phyloP scores from a whole-genome alignment of 1,140 invertebrate genomes.

The Monochamus saltuarius region DNA sequence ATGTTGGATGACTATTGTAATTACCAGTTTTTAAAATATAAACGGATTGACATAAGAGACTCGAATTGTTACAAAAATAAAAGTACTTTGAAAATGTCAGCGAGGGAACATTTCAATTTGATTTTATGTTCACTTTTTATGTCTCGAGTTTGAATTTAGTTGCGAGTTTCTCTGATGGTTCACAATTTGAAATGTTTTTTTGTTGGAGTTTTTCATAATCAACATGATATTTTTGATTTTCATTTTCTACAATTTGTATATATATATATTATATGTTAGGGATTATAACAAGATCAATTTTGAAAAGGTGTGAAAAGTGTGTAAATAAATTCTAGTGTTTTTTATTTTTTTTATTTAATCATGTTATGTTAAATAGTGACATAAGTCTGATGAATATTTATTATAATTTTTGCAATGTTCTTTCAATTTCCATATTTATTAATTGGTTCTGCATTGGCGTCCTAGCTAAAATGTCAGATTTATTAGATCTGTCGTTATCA shows the following conservation, averaged over 20 bases:
- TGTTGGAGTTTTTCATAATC: not conserved
- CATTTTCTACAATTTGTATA: slow-evolving; percentile 42
- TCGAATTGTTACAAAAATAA: not conserved
- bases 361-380: slow-evolving; percentile 37
- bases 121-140: slow-evolving; percentile 8
- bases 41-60: not conserved
- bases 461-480: slow-evolving; percentile 9
- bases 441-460: slow-evolving; percentile 40
- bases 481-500: slow-evolving; percentile 45
- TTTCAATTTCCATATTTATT: slow-evolving; percentile 29
- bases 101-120: slow-evolving; percentile 17
- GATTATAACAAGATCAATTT: slow-evolving; percentile 30
- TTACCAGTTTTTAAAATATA: slow-evolving; percentile 14
- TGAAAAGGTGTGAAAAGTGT: slow-evolving; percentile 41
- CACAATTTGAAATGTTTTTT: not conserved
- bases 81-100: not conserved
- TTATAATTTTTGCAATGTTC: slow-evolving; percentile 33
- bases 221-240: slow-evolving; percentile 32
- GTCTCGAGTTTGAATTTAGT: too few species aligned
- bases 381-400: slow-evolving; percentile 44
- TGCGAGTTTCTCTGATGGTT: too few species aligned
- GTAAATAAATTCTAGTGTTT: slow-evolving; percentile 48
- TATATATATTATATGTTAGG: slow-evolving; percentile 36
- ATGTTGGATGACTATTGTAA: slow-evolving; percentile 22
- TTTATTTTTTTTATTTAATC: slow-evolving; percentile 38